Base-by-base conservation (phyloP, 1,140 invertebrate genomes). In the Brachionus paranguensis region DNA sequence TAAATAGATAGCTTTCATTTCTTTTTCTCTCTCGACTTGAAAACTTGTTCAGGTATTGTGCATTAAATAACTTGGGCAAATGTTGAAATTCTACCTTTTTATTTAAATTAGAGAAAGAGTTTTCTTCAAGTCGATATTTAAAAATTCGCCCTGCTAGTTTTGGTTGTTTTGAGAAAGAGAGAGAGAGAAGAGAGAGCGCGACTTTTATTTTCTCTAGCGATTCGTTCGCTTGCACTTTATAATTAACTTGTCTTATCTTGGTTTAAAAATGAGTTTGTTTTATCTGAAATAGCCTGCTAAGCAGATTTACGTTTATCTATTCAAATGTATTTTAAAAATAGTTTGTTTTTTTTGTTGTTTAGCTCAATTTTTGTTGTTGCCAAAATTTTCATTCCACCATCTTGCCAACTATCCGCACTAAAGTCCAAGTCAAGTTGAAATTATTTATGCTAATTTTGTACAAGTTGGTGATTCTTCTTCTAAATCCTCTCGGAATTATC, bases 41-140 rank as follows among this genome's bases (percentile, higher is more conserved):
- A 68, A 68, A 68, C 53, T 20, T 60, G 53, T 20, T 60, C 53
- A 60, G 53, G 53, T 60, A 60, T 60, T 17, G 20, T 60, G 53
- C 17, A 3, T 60, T 60, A 10, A 60, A 20, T 60, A 60, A 60
- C 53, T 68, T 68, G 14, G 33, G 27, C 12, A 37, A 68, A 68
- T 33, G 27, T 68, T 68, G 27, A 68, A 68, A 68, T 24, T 68
- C 17, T 68, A 68, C 65, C 65, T 68, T 68, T 68, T 68, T 68
- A 68, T 68, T 68, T 60, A 20, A 60, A 27, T 60, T 60, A 20
- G 33, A 60, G 3, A 20, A 60, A 20, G 2, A 2, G 27, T 60
- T 60, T 20, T 8, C 7, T 53, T 24, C 53, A 20, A 60, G 53
- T 27, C 53, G 53, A 60, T 60, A 27, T 20, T 55, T 8, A 60